Base-by-base conservation (phyloP, 2,113 vertebrate genomes). In the Callospermophilus lateralis region DNA sequence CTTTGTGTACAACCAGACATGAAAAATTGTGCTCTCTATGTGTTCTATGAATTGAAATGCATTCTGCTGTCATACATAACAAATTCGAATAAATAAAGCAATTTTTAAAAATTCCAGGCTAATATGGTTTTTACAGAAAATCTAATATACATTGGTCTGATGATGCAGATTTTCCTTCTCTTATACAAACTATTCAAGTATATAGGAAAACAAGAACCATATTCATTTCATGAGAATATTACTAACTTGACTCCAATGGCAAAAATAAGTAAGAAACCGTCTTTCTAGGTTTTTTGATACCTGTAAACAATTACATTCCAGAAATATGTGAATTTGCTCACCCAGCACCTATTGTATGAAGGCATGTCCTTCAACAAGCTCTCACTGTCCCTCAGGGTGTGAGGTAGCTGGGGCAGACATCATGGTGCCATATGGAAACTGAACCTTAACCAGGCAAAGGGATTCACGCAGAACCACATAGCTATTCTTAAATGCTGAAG, bases 231-330 rank as follows among this genome's bases (percentile, higher is more conserved):
- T 70, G 8, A 63, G 55, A 84, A 65, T 73, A 39, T 42, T 72
- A 61, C 32, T 72, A 84, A 87, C n/a, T 72, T 79, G 20, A 84
- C 58, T 94, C 9, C 72, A 94, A 73, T 51, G 65, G 20, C 65
- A 93, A 79, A 84, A 94, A 28, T n/a, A 58, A 67, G 55, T 81
- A 85, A 81, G 61, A 93, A 95, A 45, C 22, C 6, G 84, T 26
- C 19, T 81, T 72, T 91, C n/a, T 45, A 45, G 32, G 22, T 53
- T 89, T 72, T 45, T 89, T 53, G 45, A 79, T 53, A 67, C 13
- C 0, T 26, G 42, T 74, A 48, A 80, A 78, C 8, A 79, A 70
- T 70, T 77, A 51, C 55, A 17, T 24, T 63, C 37, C 19, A 68
- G 22, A 80, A 94, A 73, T 58, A 67, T 4, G 1, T 20, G 22